Evolutionary conservation across 2,888 invertebrate species (phyloP).

Genomic region (Macaria liturata): DNA sequence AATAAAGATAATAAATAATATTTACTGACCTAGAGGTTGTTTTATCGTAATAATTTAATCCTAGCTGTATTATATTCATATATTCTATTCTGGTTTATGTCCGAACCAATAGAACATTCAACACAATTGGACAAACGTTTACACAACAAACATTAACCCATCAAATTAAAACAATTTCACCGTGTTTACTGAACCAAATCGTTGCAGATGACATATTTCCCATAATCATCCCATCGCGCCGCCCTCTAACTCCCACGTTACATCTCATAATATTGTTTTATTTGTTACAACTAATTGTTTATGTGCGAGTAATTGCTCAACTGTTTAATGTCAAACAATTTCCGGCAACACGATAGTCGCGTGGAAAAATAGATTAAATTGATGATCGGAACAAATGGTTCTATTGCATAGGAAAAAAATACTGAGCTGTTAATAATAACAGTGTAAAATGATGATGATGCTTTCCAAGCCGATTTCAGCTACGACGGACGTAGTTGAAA

Average conservation of each 20-base stretch:
- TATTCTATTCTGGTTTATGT: no score
- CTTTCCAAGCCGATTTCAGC: no score
- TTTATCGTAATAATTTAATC: no score
- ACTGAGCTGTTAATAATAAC: no score
- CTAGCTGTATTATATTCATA: no score
- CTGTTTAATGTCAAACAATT: conserved; percentile 55
- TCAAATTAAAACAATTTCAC: not conserved
- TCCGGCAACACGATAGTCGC: conserved; percentile 40
- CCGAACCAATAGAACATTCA: no score
- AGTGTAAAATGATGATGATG: no score
- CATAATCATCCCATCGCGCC: conserved; percentile 64
- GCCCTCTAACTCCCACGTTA: conserved; percentile 62
- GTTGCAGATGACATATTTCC: conserved; percentile 72
- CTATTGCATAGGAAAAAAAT: conserved; percentile 5
- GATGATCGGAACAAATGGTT: conserved; percentile 5
- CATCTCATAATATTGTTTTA: conserved; percentile 46
- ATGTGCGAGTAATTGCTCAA: conserved; percentile 60
- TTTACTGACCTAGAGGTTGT: no score
- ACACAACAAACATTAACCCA: no score
- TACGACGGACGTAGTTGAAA: no score
- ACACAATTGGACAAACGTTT: no score
- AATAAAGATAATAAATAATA: no score
- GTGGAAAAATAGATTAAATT: conserved; percentile 10
- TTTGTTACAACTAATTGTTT: conserved; percentile 70
- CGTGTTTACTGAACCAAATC: conserved; percentile 55